A percentile compares a stretch with the other conserved stretches of the same genome.
Conservation (phyloP, 2,888 invertebrate genomes). For the Muscina levida region DNA sequence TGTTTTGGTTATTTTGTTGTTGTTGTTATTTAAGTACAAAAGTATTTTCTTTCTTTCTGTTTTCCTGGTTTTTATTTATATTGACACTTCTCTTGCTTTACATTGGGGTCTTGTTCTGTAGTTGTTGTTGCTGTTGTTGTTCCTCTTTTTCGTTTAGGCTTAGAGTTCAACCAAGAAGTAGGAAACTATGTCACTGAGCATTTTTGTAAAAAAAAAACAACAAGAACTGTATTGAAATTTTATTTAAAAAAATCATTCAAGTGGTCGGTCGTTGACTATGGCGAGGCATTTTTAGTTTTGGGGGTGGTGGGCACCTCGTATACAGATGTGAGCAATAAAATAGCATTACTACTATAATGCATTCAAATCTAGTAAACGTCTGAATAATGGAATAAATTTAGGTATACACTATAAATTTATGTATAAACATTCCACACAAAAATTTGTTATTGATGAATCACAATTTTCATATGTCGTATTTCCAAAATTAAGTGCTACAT, state of each 20-base stretch:
- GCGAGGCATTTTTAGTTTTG: not conserved
- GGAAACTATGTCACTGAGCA: constrained; percentile 32
- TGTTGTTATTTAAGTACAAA: constrained; percentile 25
- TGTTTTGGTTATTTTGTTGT: not conserved
- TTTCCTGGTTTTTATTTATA: not conserved
- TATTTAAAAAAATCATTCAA: not conserved
- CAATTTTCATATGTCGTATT: too few relatives aligned
- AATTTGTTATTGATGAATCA: too few relatives aligned
- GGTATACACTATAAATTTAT: too few relatives aligned
- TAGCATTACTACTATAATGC: not conserved
- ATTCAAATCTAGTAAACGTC: too few relatives aligned
- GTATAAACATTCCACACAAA: too few relatives aligned
- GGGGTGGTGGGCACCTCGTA: too few relatives aligned
- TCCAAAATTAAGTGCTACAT: too few relatives aligned
- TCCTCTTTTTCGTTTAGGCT: not conserved
- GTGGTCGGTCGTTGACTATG: not conserved
- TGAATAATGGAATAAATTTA: too few relatives aligned
- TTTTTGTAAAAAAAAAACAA: not conserved
- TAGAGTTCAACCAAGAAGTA: constrained; percentile 11
- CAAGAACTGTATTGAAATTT: not conserved
- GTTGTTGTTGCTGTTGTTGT: not conserved
- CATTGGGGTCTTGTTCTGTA: constrained; percentile 9
- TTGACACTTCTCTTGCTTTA: not conserved
- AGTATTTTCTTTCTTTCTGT: constrained; percentile 1
- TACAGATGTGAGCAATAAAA: not conserved